Evolutionary conservation across 2,888 invertebrate species (phyloP).

Genomic region (Aphidius colemani): DNA sequence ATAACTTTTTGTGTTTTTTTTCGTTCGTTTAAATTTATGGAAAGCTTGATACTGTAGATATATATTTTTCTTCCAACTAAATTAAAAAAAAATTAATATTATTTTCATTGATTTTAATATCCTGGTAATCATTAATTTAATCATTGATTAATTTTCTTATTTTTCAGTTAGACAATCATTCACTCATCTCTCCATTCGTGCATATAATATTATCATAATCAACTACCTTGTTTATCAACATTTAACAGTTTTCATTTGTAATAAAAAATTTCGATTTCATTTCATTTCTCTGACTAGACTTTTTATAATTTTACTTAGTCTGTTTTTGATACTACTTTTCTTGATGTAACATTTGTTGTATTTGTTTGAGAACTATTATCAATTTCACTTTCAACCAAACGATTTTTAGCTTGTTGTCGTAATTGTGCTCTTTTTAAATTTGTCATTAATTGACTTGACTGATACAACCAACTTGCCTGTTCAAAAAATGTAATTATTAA

Average conservation of each 20-base stretch:
- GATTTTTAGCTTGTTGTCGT: conserved; percentile 68
- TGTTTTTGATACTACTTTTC: conserved; percentile 25
- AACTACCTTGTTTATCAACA: not conserved
- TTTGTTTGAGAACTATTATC: conserved; percentile 15
- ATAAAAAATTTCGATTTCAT: not conserved
- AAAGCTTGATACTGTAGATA: too few relatives aligned
- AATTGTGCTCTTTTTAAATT: conserved; percentile 82
- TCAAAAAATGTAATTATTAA: conserved; percentile 40
- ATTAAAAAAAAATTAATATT: too few relatives aligned
- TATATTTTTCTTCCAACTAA: not conserved
- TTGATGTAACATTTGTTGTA: conserved; percentile 17
- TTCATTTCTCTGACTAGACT: conserved; percentile 32
- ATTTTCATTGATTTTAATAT: too few relatives aligned
- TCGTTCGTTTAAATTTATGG: conserved; percentile 18
- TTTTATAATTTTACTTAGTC: conserved; percentile 22
- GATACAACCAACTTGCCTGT: conserved; percentile 88
- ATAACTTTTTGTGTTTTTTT: not conserved
- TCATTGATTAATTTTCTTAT: too few relatives aligned
- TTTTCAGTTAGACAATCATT: not conserved
- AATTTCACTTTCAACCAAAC: conserved; percentile 41
- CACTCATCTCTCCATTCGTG: not conserved
- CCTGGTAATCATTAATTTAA: too few relatives aligned
- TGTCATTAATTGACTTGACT: conserved; percentile 85
- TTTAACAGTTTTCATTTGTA: not conserved
- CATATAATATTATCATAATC: not conserved